These are phyloP conservation scores for Drosophila leonis DNA, from an alignment of 2,888 invertebrate species.

Conservation along the genomic window DNA sequence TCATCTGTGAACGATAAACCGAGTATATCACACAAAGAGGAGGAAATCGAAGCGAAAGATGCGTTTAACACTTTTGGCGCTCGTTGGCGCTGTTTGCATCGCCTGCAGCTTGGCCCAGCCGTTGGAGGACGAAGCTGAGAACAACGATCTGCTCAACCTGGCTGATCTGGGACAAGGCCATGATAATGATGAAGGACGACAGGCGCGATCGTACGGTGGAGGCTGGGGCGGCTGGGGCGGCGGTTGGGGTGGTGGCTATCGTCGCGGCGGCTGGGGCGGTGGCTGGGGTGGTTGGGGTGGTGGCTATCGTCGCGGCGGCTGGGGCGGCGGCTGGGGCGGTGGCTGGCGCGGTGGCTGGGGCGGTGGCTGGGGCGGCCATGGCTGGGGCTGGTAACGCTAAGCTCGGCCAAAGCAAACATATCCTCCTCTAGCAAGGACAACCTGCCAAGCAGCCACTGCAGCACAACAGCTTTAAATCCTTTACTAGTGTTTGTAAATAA, in stretches of 20 bases:
- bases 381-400: constrained; percentile 32
- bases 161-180: constrained; percentile 41
- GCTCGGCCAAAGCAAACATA: too few relatives aligned
- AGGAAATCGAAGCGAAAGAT: constrained; percentile 29
- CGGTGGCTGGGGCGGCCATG: constrained; percentile 2
- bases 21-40: not conserved
- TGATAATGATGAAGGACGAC: not conserved
- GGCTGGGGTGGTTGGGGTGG: not conserved
- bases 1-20: constrained; percentile 5
- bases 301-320: constrained; percentile 1
- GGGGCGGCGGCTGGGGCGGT: constrained; percentile 16
- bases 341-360: constrained; percentile 4
- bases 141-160: constrained; percentile 44
- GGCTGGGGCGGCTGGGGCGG: constrained; percentile 3
- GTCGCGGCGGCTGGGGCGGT: constrained; percentile 1
- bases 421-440: not conserved
- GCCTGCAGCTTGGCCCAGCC: constrained; percentile 38
- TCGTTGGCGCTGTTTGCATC: constrained; percentile 52
- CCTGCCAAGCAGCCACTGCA: constrained; percentile 13
- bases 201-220: not conserved
- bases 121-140: constrained; percentile 19
- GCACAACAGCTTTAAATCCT: not conserved
- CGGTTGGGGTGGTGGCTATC: not conserved
- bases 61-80: constrained; percentile 58
- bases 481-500: constrained; percentile 46